Base-by-base conservation (phyloP, 2,113 vertebrate genomes). In the Leptodactylus fuscus region DNA sequence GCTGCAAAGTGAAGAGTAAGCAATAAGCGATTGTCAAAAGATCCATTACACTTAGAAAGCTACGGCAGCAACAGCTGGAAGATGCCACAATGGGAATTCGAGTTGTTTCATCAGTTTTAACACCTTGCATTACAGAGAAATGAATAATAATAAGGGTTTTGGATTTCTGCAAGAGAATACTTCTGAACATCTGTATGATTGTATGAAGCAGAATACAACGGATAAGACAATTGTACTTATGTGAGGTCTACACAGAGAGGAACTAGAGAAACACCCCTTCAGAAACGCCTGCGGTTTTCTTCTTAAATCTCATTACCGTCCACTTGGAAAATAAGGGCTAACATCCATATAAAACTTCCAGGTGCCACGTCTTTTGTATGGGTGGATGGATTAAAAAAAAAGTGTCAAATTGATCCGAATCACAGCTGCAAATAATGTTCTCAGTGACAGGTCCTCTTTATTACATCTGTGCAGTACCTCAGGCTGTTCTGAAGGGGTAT, bases 31-130 rank as follows among this genome's bases (percentile, higher is more conserved):
- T 24, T n/a, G 48, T 41, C 32, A 79, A 79, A 78, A 79, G 76
- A 38, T 60, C 76, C 51, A 41, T 22, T 77, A 53, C 48, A 55
- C 75, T 53, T 77, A 46, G 71, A 36, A 69, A 20, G 20, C 24
- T 76, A 32, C 75, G 22, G 75, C 16, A n/a, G 49, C 27, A 78
- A 36, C 75, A 55, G 75, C 75, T 78, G 48, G 75, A 78, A 78
- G 75, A 55, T 55, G 75, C 32, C 48, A 55, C 48, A 55, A 36
- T 13, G 49, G 48, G 27, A 34, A 77, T 55, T 78, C 34, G 16
- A 44, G 36, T 44, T 44, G 70, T 73, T 46, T 13, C 22, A 46
- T 46, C 70, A 73, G 38, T 15, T 73, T 24, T 73, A 73, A 73
- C 70, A 73, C 36, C n/a, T n/a, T 73, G n/a, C 36, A 44, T 73